Percentiles rank a stretch among this genome's conserved stretches.
These are phyloP conservation scores for Netelia melanura DNA, from an alignment of 2,888 invertebrate species.

Conservation along the genomic window DNA sequence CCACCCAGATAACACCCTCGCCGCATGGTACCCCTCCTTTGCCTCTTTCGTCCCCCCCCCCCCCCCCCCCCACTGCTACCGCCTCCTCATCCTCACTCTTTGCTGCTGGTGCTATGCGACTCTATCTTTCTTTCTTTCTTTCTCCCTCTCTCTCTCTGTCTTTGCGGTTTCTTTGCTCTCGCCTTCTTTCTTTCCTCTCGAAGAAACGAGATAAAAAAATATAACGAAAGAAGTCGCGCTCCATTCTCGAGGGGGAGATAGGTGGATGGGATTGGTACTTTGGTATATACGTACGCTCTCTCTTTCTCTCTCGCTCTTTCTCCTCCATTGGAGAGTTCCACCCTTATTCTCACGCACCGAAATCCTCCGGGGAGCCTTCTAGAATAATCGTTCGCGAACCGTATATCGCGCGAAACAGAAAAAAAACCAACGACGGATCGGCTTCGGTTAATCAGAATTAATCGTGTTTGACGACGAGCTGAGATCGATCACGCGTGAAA, in stretches of 20 bases:
- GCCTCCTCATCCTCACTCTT: conserved; percentile 68
- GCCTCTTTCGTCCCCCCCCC: conserved; percentile 67
- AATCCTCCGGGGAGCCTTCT: conserved; percentile 56
- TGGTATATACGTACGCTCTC: conserved; percentile 20
- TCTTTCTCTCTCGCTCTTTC: not conserved
- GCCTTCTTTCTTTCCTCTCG: conserved; percentile 59
- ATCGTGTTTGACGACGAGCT: conserved; percentile 8
- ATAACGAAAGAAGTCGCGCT: conserved; percentile 62
- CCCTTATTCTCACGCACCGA: conserved; percentile 61
- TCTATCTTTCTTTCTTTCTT: conserved; percentile 59
- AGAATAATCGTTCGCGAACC: conserved; percentile 54
- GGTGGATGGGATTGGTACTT: conserved; percentile 68
- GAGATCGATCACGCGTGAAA: not conserved
- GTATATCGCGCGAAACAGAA: not conserved
- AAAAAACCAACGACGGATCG: not conserved
- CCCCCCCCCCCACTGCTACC: conserved; percentile 64
- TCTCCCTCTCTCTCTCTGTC: conserved; percentile 36
- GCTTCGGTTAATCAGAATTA: conserved; percentile 23
- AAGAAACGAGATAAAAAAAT: conserved; percentile 66
- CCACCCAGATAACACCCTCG: conserved; percentile 84
- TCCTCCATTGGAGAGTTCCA: not conserved
- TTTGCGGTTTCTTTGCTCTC: conserved; percentile 63
- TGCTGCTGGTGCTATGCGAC: conserved; percentile 53
- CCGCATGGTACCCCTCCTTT: conserved; percentile 71
- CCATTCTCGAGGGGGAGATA: conserved; percentile 62